These are phyloP conservation scores for Heliconius erato DNA, from an alignment of 2,888 invertebrate genomes.

Conservation along the genomic window DNA sequence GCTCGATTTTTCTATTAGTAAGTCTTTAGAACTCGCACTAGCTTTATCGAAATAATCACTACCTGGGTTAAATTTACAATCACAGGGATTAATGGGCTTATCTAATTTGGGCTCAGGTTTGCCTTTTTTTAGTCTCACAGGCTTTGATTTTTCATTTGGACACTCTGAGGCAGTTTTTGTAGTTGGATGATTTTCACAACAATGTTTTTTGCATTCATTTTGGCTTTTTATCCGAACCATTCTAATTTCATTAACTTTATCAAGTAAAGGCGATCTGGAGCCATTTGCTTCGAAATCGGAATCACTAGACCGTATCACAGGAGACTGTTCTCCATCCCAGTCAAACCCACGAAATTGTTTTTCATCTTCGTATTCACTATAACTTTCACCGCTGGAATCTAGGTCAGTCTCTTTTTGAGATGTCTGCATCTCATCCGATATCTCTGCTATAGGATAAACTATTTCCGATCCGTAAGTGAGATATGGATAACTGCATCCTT, in stretches of 20 bases:
- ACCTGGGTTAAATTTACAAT: constrained; percentile 70
- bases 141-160: constrained; percentile 74
- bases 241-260: constrained; percentile 79
- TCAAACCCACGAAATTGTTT: constrained; percentile 84
- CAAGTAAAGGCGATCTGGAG: constrained; percentile 89
- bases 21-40: constrained; percentile 90
- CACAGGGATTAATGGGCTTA: constrained; percentile 63
- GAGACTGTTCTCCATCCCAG: constrained; percentile 81
- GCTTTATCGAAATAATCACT: constrained; percentile 86
- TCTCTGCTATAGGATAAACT: constrained; percentile 94
- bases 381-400: constrained; percentile 86
- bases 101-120: constrained; percentile 71
- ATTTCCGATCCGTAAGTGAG: constrained; percentile 90
- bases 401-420: constrained; percentile 88
- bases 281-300: constrained; percentile 89
- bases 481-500: constrained; percentile 91
- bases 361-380: constrained; percentile 87
- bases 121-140: constrained; percentile 78
- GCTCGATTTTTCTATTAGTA: constrained; percentile 86
- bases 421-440: constrained; percentile 91
- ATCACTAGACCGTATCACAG: constrained; percentile 85
- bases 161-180: constrained; percentile 67
- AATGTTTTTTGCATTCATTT: constrained; percentile 73
- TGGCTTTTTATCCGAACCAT: constrained; percentile 76
- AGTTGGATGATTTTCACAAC: constrained; percentile 70